Percentiles rank a stretch among this genome's conserved stretches.
These are phyloP conservation scores for Sanderia malayensis DNA, from an alignment of 30 jellyfish, hydroid and myxozoan species.

Conservation along the genomic window DNA sequence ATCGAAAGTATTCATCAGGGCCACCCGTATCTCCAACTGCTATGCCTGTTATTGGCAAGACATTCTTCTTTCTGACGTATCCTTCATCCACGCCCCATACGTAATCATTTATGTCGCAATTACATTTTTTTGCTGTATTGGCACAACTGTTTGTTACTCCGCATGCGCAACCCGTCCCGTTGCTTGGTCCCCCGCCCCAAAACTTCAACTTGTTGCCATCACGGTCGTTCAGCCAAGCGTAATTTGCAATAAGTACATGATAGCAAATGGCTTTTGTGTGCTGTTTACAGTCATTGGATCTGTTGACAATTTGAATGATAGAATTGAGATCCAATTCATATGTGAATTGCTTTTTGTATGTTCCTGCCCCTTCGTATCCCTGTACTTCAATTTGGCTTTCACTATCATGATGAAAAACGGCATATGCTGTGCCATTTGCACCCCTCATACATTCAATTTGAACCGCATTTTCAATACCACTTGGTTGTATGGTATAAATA, in stretches of 20 bases:
- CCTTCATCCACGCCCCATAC: slow-evolving; percentile 31
- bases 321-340: background rate
- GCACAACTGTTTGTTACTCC: slow-evolving; percentile 7
- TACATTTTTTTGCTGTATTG: background rate
- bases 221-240: slow-evolving; percentile 1
- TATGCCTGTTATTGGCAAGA: slow-evolving; percentile 12
- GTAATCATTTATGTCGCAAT: slow-evolving; percentile 17
- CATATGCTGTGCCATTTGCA: background rate
- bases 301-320: background rate
- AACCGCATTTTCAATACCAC: background rate
- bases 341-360: background rate
- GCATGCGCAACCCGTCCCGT: slow-evolving; percentile 33
- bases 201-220: background rate
- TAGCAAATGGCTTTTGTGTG: slow-evolving; percentile 15
- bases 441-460: slow-evolving; percentile 4
- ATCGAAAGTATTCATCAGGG: background rate
- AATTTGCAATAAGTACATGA: background rate
- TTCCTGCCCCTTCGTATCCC: background rate
- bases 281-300: slow-evolving; percentile 17
- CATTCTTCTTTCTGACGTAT: background rate
- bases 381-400: background rate
- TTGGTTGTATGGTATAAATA: background rate
- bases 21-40: slow-evolving; percentile 25
- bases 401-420: slow-evolving; percentile 6
- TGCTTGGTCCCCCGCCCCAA: slow-evolving; percentile 29